A percentile compares a stretch with the other conserved stretches of the same genome.
Evolutionary conservation across 1,140 invertebrate species (phyloP).

Genomic region (Megalopta genalis): DNA sequence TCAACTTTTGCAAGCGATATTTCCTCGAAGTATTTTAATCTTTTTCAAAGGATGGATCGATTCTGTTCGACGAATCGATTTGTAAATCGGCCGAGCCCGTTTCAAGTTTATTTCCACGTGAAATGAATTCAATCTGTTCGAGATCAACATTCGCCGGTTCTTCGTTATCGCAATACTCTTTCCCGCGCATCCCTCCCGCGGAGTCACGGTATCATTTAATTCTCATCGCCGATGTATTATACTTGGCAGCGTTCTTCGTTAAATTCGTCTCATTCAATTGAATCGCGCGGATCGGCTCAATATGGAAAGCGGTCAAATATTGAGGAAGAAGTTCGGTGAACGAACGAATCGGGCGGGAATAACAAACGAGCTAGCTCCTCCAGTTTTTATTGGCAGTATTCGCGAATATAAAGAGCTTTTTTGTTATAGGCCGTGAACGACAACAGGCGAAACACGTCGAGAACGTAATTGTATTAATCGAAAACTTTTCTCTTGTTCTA

Average conservation of each 20-base stretch:
- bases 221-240: neutral
- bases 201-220: neutral
- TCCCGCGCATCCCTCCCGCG: no score
- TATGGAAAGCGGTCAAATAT: neutral
- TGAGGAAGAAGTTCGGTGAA: neutral
- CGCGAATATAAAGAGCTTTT: neutral
- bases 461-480: neutral
- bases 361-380: neutral
- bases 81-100: neutral
- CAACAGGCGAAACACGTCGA: neutral
- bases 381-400: neutral
- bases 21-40: no score
- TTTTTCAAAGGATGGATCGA: neutral
- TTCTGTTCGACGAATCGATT: neutral
- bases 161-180: constrained; percentile 1
- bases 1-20: no score
- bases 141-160: neutral
- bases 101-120: neutral
- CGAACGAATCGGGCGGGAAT: neutral
- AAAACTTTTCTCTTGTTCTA: neutral
- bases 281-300: neutral
- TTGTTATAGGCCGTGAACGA: neutral
- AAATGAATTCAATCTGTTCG: neutral
- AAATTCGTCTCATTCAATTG: neutral
- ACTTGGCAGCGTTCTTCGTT: neutral